Percentiles rank a stretch among this genome's conserved stretches.
These are phyloP conservation scores for Megalurothrips usitatus DNA, from an alignment of 2,888 invertebrate species.

Conservation along the genomic window DNA sequence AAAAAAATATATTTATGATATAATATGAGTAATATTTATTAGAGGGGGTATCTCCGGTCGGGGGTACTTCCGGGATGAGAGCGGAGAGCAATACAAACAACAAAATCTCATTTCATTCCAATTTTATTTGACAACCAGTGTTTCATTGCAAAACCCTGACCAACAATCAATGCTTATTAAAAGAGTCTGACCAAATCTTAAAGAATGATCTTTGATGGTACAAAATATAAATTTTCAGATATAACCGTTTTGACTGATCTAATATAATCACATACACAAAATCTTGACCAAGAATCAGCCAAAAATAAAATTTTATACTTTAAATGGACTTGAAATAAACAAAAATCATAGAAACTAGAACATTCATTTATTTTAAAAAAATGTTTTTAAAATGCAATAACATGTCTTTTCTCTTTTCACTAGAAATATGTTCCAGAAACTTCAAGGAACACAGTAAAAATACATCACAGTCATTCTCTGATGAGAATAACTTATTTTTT, in stretches of 20 bases:
- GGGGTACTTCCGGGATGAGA: no score
- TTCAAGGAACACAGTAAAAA: background rate
- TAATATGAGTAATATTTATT: no score
- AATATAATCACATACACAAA: background rate
- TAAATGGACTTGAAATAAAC: background rate
- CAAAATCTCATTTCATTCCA: background rate
- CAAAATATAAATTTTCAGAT: background rate
- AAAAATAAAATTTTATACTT: conserved; percentile 21
- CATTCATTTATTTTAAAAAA: background rate
- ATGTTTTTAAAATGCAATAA: conserved; percentile 9
- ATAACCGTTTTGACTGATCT: background rate
- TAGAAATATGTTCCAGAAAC: background rate
- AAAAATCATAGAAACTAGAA: background rate
- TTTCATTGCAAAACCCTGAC: background rate
- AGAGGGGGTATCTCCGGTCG: no score
- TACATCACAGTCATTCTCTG: no score
- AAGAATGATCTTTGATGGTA: background rate
- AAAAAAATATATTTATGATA: no score
- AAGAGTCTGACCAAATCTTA: background rate
- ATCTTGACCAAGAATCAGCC: background rate
- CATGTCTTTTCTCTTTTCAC: background rate
- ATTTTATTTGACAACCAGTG: background rate
- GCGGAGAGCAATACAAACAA: background rate
- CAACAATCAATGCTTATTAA: background rate
- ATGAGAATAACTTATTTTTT: background rate